Base-by-base conservation (phyloP, 2,113 vertebrate genomes). In the Brachypteracias leptosomus region DNA sequence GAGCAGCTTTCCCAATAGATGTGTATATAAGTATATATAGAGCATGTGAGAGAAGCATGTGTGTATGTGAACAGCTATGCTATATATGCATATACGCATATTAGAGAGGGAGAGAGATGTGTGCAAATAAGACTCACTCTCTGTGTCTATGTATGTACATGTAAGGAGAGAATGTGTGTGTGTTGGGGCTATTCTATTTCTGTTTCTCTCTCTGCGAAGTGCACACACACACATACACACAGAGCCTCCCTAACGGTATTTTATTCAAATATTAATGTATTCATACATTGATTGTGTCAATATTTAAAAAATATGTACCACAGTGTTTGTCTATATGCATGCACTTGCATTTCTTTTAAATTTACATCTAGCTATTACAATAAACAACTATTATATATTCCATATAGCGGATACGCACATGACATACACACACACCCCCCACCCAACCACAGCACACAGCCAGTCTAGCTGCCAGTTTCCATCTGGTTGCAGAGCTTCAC, bases 361-460 rank as follows among this genome's bases (percentile, higher is more conserved):
- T 62, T 36, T 33, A 38, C 68, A 33, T 13, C 6, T 6, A 58
- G 18, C 22, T 33, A 24, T 33, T 57, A 40, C 13, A 66, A 28
- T 42, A 59, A 68, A 11, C 8, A 57, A 29, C 20, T 7, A 11
- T 47, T 14, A 9, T 22, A 8, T 11, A 29, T 8, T 33, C 36
- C 22, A 22, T 8, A 35, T 12, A 8, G 13, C 1, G 19, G 54
- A 24, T 6, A 21, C 25, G 58, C 3, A 2, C 3, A 15, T 9
- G 28, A 35, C 16, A 22, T 2, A 5, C 20, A n/a, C n/a, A n/a
- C n/a, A n/a, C n/a, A n/a, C 4, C 17, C 2, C 20, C 16, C 31
- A 31, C 54, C 31, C 65, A 7, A 9, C 28, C 40, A 11, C 12
- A 33, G 2, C 2, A 4, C 5, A 5, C 0, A 74, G 40, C 13